phyloP scores from a whole-genome alignment of 2,797 vertebrate species.

The Betta splendens region DNA sequence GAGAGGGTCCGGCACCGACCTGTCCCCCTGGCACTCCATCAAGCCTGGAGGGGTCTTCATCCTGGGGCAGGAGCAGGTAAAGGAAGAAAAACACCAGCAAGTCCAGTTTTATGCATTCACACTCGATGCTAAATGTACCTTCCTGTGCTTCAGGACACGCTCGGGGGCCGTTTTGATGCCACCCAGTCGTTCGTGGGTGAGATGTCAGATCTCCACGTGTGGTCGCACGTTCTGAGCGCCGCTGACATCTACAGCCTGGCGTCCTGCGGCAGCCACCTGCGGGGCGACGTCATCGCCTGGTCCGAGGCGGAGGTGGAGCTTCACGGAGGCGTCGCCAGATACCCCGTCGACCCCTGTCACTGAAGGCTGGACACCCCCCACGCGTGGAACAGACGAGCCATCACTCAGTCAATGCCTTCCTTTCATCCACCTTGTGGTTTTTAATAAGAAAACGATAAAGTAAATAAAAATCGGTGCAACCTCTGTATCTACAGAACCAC shows the following conservation, averaged over 20 bases:
- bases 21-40: constrained; percentile 84
- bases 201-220: constrained; percentile 87
- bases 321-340: constrained; percentile 82
- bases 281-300: constrained; percentile 85
- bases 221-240: constrained; percentile 82
- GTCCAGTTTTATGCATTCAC: neutral
- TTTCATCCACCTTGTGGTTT: constrained; percentile 42
- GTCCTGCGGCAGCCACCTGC: constrained; percentile 79
- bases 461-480: neutral
- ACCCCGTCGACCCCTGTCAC: constrained; percentile 85
- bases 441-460: constrained; percentile 21
- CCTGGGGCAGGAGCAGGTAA: constrained; percentile 89
- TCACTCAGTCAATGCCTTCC: constrained; percentile 64
- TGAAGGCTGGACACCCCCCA: constrained; percentile 58
- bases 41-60: constrained; percentile 87
- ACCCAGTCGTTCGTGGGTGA: constrained; percentile 88
- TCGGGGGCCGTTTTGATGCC: constrained; percentile 87
- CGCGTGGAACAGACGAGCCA: neutral
- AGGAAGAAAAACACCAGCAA: neutral
- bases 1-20: constrained; percentile 76
- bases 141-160: constrained; percentile 76
- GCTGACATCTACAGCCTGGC: constrained; percentile 82
- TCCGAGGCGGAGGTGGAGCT: constrained; percentile 81
- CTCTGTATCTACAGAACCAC: constrained; percentile 46
- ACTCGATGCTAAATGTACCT: neutral